phyloP scores from a whole-genome alignment of 1,140 invertebrate genomes.

The Trissolcus basalis region DNA sequence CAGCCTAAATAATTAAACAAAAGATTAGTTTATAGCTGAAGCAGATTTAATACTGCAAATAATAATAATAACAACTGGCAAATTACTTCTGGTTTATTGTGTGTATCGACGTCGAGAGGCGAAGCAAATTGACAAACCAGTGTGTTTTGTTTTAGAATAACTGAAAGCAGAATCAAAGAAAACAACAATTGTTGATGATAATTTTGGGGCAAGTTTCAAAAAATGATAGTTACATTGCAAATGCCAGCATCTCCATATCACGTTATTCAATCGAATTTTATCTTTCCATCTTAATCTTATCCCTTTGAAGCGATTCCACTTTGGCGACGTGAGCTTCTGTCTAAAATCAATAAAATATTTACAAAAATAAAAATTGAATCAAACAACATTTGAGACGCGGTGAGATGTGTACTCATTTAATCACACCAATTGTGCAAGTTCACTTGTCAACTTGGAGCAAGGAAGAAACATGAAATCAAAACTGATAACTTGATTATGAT shows the following conservation, averaged over 20 bases:
- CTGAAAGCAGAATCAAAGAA: slow-evolving; percentile 78
- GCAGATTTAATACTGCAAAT: background rate
- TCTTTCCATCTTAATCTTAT: slow-evolving; percentile 97
- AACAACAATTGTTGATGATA: background rate
- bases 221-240: slow-evolving; percentile 94
- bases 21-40: background rate
- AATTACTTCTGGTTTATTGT: slow-evolving; percentile 96
- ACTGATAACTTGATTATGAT: too few species aligned
- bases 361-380: background rate
- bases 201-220: background rate
- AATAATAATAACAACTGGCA: background rate
- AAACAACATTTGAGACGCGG: background rate
- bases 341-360: slow-evolving; percentile 79
- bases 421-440: too few species aligned
- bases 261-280: slow-evolving; percentile 99
- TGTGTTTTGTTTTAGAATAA: slow-evolving; percentile 93
- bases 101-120: slow-evolving; percentile 93
- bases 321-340: slow-evolving; percentile 98
- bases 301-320: slow-evolving; percentile 99
- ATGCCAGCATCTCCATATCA: slow-evolving; percentile 99
- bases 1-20: slow-evolving; percentile 79
- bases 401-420: too few species aligned
- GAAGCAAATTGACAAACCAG: slow-evolving; percentile 97
- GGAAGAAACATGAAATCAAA: too few species aligned
- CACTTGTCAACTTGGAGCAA: too few species aligned